Evolutionary conservation across 2,113 vertebrate genomes (phyloP).

Genomic region (Uropsilus gracilis): DNA sequence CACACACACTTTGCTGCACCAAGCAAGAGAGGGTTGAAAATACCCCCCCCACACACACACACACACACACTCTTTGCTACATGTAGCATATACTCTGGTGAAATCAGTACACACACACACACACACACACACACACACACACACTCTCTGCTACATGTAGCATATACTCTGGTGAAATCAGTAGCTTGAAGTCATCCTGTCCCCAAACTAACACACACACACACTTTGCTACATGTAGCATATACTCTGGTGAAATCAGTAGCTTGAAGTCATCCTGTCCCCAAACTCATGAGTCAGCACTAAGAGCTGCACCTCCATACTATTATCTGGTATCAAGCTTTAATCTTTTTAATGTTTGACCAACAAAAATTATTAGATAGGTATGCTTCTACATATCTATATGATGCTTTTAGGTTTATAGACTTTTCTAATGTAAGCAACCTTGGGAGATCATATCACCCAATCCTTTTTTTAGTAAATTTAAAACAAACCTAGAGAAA

Average conservation of each 20-base stretch:
- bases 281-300: conserved; percentile 49
- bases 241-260: neutral
- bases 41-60: too few species aligned
- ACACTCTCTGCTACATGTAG: neutral
- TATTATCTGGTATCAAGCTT: conserved; percentile 25
- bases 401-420: neutral
- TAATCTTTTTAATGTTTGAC: conserved; percentile 25
- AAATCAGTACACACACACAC: neutral
- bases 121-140: neutral
- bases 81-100: too few species aligned
- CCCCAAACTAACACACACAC: too few species aligned
- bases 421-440: conserved; percentile 44
- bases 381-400: neutral
- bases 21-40: too few species aligned
- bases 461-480: neutral
- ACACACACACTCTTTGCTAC: too few species aligned
- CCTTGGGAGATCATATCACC: neutral
- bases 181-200: conserved; percentile 33
- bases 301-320: conserved; percentile 40
- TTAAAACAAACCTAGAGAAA: neutral
- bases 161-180: neutral
- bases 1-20: neutral
- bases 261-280: conserved; percentile 42
- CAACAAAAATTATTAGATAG: conserved; percentile 41
- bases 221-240: neutral